Evolutionary conservation across 2,113 vertebrate species (phyloP).

Genomic region (Phocoena phocoena): DNA sequence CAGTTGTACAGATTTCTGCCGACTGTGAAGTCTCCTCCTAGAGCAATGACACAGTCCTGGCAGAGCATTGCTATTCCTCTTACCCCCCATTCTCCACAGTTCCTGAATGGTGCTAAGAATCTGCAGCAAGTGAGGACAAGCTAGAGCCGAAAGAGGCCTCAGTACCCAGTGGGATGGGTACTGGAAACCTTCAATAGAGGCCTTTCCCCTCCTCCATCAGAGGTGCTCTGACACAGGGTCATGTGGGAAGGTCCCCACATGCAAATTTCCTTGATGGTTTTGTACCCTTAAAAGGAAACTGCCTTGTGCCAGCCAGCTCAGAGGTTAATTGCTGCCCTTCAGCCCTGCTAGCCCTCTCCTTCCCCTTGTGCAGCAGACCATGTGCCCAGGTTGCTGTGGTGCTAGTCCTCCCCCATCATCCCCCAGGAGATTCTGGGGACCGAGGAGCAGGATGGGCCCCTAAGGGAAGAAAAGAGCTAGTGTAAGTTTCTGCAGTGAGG

Average conservation of each 20-base stretch:
- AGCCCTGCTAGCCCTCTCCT: neutral
- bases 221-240: neutral
- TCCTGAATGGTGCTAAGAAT: constrained; percentile 69
- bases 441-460: neutral
- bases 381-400: constrained; percentile 47
- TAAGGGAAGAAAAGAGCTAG: neutral
- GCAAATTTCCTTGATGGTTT: neutral
- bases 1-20: neutral
- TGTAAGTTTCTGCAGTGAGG: neutral
- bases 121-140: neutral
- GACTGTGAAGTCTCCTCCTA: neutral
- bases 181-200: neutral
- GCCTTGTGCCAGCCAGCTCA: neutral
- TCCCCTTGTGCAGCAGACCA: neutral
- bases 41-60: neutral
- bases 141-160: neutral
- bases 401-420: constrained; percentile 33
- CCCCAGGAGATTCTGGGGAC: neutral
- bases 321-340: neutral
- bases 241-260: neutral
- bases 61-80: neutral
- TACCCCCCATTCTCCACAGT: neutral
- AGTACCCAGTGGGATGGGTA: neutral
- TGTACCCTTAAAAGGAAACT: neutral
- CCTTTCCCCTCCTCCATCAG: neutral